Evolutionary conservation across 2,797 vertebrate genomes (phyloP).

Genomic region (Capromys pilorides): DNA sequence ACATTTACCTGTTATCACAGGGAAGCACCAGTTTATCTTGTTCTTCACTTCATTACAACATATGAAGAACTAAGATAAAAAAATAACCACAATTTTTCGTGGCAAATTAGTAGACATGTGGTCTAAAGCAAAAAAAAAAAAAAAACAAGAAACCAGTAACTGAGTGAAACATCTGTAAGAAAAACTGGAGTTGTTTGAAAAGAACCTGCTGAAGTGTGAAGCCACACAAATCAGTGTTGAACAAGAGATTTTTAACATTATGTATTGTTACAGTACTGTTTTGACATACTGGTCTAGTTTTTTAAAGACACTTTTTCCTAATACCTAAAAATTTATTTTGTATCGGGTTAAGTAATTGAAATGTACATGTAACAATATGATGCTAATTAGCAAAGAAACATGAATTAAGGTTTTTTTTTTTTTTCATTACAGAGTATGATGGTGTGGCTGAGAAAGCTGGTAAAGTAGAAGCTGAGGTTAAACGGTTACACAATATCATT

Average conservation of each 20-base stretch:
- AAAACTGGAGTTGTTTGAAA: slow-evolving; percentile 24
- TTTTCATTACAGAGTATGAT: slow-evolving; percentile 88
- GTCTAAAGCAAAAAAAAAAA: slow-evolving; percentile 21
- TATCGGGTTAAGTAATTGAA: slow-evolving; percentile 16
- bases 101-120: neutral
- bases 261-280: neutral
- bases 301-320: slow-evolving; percentile 20
- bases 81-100: slow-evolving; percentile 14
- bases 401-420: neutral
- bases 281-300: neutral
- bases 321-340: neutral
- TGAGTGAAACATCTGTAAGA: neutral
- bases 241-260: neutral
- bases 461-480: slow-evolving; percentile 93
- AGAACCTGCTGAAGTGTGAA: neutral
- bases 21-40: neutral
- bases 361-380: neutral
- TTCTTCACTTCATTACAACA: neutral
- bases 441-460: slow-evolving; percentile 88
- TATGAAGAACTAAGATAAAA: neutral
- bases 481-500: slow-evolving; percentile 92
- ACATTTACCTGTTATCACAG: neutral
- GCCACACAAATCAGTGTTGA: neutral
- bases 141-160: neutral
- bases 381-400: slow-evolving; percentile 19